Conservation (phyloP, 2,888 invertebrate species). For the Spatulosminthurus flaviceps region DNA sequence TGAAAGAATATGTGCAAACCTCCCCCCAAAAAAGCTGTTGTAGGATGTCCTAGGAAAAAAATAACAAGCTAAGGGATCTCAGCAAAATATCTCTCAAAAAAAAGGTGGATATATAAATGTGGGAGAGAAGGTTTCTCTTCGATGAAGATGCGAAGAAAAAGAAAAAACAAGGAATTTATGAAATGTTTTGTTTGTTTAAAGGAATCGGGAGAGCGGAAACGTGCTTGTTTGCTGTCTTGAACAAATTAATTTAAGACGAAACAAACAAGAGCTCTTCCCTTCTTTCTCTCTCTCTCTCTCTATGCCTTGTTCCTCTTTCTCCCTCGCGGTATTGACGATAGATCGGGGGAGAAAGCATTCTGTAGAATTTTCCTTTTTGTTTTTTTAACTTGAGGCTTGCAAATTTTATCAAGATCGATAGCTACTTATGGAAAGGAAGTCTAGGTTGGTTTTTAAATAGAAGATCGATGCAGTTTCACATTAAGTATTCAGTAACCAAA, state of each 20-base stretch:
- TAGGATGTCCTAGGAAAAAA: not conserved
- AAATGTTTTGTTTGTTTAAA: conserved; percentile 18
- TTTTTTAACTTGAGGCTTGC: conserved; percentile 19
- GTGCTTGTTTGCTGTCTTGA: conserved; percentile 15
- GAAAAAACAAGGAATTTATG: not conserved
- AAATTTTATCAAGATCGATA: conserved; percentile 28
- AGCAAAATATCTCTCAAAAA: too few species aligned
- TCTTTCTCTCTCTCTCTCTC: not conserved
- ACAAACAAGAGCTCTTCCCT: not conserved
- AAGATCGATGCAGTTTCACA: conserved; percentile 23
- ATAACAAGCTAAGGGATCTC: too few species aligned
- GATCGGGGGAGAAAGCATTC: too few species aligned
- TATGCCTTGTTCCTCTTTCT: too few species aligned
- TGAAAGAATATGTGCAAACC: not conserved
- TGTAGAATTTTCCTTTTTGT: not conserved
- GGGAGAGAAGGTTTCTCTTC: too few species aligned
- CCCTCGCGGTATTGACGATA: not conserved
- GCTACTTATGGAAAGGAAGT: conserved; percentile 4
- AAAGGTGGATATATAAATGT: too few species aligned
- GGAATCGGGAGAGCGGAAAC: conserved; percentile 8
- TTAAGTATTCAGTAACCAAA: conserved; percentile 25
- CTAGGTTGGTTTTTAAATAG: conserved; percentile 11
- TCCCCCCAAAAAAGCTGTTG: not conserved
- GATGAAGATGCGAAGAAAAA: not conserved
- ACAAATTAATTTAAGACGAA: conserved; percentile 18